Evolutionary conservation across 2,888 invertebrate species (phyloP).

Genomic region (Bimastos eiseni): DNA sequence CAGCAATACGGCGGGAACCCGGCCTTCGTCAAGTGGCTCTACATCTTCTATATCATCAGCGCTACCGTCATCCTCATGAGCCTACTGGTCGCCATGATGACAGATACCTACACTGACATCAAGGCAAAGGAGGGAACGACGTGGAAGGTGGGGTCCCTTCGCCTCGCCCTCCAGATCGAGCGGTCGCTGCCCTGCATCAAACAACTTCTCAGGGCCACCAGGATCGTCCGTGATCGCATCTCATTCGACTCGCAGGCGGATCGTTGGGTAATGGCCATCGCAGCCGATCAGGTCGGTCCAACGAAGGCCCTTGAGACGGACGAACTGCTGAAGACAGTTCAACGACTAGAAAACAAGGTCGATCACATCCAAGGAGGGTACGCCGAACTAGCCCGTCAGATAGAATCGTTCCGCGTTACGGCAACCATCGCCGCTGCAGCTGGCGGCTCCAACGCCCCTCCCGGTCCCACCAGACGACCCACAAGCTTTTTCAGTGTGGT

Average conservation of each 20-base stretch:
- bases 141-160: constrained; percentile 57
- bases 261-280: constrained; percentile 37
- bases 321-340: constrained; percentile 30
- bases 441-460: neutral
- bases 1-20: constrained; percentile 44
- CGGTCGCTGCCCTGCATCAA: constrained; percentile 37
- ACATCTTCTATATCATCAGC: constrained; percentile 55
- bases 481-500: constrained; percentile 3
- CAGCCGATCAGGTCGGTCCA: neutral
- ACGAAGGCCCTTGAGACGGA: neutral
- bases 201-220: constrained; percentile 29
- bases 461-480: neutral
- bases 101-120: constrained; percentile 51
- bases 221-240: constrained; percentile 33
- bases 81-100: constrained; percentile 50
- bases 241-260: constrained; percentile 30
- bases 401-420: constrained; percentile 15
- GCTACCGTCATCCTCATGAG: constrained; percentile 48
- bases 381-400: constrained; percentile 28
- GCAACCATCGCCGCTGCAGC: neutral
- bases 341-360: constrained; percentile 34
- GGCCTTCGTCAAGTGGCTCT: constrained; percentile 49
- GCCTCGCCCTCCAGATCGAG: constrained; percentile 50
- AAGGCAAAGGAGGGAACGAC: constrained; percentile 49
- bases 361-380: constrained; percentile 30